phyloP scores from a whole-genome alignment of 1,140 invertebrate species.

The Pristionchus pacificus region DNA sequence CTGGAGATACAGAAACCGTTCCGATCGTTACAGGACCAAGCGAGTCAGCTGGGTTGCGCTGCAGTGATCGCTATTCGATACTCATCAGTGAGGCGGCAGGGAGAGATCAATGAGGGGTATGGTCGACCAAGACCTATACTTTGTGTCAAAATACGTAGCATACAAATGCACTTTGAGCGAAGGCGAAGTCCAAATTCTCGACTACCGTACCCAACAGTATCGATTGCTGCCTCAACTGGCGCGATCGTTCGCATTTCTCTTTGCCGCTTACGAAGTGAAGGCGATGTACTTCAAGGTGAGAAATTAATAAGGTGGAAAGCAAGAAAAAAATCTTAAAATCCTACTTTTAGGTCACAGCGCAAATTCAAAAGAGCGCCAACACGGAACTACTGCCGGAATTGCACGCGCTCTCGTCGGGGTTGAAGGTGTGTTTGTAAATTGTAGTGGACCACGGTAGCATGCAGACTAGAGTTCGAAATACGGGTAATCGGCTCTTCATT shows the following conservation, averaged over 20 bases:
- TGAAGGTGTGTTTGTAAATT: slow-evolving; percentile 83
- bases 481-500: too few species aligned
- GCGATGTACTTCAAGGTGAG: slow-evolving; percentile 71
- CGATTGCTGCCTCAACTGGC: slow-evolving; percentile 79
- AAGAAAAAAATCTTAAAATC: too few species aligned
- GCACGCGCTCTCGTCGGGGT: slow-evolving; percentile 79
- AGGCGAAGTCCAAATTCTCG: slow-evolving; percentile 79
- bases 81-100: slow-evolving; percentile 78
- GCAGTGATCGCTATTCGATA: slow-evolving; percentile 66
- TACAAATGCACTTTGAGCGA: slow-evolving; percentile 63
- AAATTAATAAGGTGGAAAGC: too few species aligned
- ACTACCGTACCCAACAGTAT: slow-evolving; percentile 85
- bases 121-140: too few species aligned
- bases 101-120: slow-evolving; percentile 52
- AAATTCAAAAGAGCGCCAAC: too few species aligned
- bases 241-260: slow-evolving; percentile 71
- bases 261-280: slow-evolving; percentile 72
- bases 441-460: too few species aligned
- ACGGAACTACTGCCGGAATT: slow-evolving; percentile 64
- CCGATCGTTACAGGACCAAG: slow-evolving; percentile 27
- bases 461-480: too few species aligned
- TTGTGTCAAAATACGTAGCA: too few species aligned
- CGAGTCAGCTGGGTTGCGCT: slow-evolving; percentile 47
- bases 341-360: too few species aligned
- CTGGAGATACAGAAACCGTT: too few species aligned